Conservation (phyloP, 2,797 vertebrate species). For the Helostoma temminkii region DNA sequence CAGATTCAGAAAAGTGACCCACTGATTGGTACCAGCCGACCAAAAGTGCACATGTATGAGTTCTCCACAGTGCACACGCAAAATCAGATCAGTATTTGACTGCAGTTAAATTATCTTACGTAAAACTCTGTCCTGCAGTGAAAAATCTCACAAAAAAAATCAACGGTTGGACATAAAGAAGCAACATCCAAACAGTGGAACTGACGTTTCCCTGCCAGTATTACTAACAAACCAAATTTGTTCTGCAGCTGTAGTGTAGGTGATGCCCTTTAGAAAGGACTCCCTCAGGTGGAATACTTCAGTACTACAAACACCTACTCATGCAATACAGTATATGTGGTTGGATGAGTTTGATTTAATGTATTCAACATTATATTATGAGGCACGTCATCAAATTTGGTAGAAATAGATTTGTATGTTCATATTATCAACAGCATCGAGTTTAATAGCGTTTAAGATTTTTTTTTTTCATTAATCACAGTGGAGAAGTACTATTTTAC, state of each 20-base stretch:
- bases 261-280: background rate
- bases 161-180: background rate
- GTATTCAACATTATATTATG: too few relatives aligned
- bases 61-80: background rate
- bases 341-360: too few relatives aligned
- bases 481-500: too few relatives aligned
- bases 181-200: background rate
- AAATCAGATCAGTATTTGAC: background rate
- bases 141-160: background rate
- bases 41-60: background rate
- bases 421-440: too few relatives aligned
- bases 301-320: conserved; percentile 36
- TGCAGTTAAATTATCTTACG: background rate
- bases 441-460: too few relatives aligned
- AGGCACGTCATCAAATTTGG: too few relatives aligned
- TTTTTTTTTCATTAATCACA: too few relatives aligned
- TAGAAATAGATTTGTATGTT: too few relatives aligned
- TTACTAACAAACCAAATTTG: background rate
- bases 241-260: background rate
- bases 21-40: background rate
- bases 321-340: too few relatives aligned
- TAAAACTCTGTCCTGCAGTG: background rate
- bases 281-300: conserved; percentile 58
- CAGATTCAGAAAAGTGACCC: conserved; percentile 11
- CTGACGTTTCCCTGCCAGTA: background rate